Percentiles rank a stretch among this genome's conserved stretches.
phyloP scores from a whole-genome alignment of 2,113 vertebrate species.

The Mesembrinibis cayennensis region DNA sequence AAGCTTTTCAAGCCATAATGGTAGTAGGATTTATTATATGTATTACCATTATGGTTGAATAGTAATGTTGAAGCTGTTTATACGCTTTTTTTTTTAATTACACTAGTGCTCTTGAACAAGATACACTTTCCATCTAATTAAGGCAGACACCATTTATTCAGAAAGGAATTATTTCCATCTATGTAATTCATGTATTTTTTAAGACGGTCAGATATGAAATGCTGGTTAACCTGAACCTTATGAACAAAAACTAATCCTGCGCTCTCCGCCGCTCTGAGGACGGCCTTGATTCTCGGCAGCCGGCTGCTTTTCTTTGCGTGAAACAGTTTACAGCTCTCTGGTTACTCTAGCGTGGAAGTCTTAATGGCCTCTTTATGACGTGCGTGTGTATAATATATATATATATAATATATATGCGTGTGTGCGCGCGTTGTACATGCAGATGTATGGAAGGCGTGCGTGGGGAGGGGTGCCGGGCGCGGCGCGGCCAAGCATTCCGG shows the following conservation, averaged over 20 bases:
- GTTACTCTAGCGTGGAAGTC: conserved; percentile 38
- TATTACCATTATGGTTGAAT: neutral
- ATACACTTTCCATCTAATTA: neutral
- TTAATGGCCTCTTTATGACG: neutral
- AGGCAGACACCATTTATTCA: neutral
- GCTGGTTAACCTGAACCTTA: neutral
- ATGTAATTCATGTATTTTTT: neutral
- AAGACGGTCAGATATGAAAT: fast-evolving
- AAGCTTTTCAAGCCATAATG: neutral
- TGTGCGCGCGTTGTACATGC: neutral
- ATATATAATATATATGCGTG: neutral
- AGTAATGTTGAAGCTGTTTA: neutral
- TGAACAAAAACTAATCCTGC: fast-evolving
- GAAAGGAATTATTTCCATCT: neutral
- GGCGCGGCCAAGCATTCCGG: conserved; percentile 60
- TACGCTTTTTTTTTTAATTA: neutral
- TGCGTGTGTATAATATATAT: fast-evolving
- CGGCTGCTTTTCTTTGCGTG: neutral
- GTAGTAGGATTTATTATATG: neutral
- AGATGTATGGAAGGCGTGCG: neutral
- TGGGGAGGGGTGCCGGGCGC: neutral
- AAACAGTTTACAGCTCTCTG: conserved; percentile 45
- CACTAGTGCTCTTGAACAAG: neutral
- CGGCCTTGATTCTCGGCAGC: neutral
- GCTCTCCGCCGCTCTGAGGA: fast-evolving